Evolutionary conservation across 2,797 vertebrate species (phyloP).

Genomic region (Poeciliopsis gracilis): DNA sequence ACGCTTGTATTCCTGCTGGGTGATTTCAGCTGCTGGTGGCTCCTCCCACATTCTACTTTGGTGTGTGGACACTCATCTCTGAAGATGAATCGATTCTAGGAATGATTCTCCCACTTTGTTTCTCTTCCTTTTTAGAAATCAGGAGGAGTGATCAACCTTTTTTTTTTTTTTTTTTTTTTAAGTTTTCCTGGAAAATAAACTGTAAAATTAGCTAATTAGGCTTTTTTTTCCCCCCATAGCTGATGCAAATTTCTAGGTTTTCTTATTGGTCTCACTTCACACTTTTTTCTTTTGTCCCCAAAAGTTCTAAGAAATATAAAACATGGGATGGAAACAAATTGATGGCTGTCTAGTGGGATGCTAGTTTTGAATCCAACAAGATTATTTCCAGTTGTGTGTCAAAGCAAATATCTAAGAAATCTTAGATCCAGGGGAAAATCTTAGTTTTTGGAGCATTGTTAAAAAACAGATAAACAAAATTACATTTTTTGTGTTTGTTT

Average conservation of each 20-base stretch:
- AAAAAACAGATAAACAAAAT: no score
- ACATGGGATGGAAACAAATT: neutral
- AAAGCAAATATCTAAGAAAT: neutral
- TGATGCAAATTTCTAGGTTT: neutral
- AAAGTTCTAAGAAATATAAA: neutral
- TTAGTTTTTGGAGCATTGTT: neutral
- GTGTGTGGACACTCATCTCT: neutral
- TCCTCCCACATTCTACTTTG: neutral
- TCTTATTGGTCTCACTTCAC: neutral
- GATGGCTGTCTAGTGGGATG: no score
- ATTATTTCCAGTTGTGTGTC: neutral
- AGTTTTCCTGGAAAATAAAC: neutral
- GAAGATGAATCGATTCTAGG: neutral
- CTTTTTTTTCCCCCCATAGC: neutral
- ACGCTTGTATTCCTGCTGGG: constrained; percentile 1
- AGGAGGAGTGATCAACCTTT: neutral
- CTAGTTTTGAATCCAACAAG: neutral
- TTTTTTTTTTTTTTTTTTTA: neutral
- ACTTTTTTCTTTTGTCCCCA: neutral
- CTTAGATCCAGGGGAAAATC: neutral
- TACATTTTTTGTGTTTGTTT: neutral
- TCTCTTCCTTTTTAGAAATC: neutral
- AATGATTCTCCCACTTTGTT: neutral
- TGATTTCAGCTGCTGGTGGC: neutral
- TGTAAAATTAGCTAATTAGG: neutral